Evolutionary conservation across 2,888 invertebrate species (phyloP).

Genomic region (Caradrina kadenii): DNA sequence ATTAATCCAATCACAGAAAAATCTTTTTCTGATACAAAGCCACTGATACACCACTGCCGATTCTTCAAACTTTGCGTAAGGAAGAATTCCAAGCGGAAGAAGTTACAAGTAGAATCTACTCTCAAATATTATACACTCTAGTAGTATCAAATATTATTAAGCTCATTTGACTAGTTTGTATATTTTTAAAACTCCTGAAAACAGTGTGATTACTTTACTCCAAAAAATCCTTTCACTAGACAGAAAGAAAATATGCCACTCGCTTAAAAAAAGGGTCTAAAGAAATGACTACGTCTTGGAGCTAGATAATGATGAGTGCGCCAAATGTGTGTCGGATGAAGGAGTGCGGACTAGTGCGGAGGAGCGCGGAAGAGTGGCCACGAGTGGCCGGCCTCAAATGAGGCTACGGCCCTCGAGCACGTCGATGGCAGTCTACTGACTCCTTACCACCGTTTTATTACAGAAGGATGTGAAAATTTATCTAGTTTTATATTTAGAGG

Average conservation of each 20-base stretch:
- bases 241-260: slow-evolving; percentile 17
- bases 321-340: slow-evolving; percentile 46
- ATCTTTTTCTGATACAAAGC: too few species aligned
- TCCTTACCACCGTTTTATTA: slow-evolving; percentile 47
- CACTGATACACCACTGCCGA: too few species aligned
- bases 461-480: slow-evolving; percentile 29
- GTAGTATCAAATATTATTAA: too few species aligned
- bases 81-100: too few species aligned
- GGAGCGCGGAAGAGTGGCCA: slow-evolving; percentile 41
- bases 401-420: slow-evolving; percentile 66
- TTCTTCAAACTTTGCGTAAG: too few species aligned
- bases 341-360: slow-evolving; percentile 33
- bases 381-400: slow-evolving; percentile 64
- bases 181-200: too few species aligned
- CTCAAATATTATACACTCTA: too few species aligned
- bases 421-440: slow-evolving; percentile 51
- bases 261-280: slow-evolving; percentile 21
- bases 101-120: too few species aligned
- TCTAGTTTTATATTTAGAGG: slow-evolving; percentile 26
- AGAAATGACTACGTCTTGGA: slow-evolving; percentile 21
- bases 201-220: too few species aligned
- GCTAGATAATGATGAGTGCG: slow-evolving; percentile 62
- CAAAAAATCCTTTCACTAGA: background rate
- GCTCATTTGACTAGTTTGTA: too few species aligned
- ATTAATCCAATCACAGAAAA: too few species aligned